A percentile compares a stretch with the other conserved stretches of the same genome.
phyloP scores from a whole-genome alignment of 2,888 invertebrate species.

The Dryocosmus kuriphilus region DNA sequence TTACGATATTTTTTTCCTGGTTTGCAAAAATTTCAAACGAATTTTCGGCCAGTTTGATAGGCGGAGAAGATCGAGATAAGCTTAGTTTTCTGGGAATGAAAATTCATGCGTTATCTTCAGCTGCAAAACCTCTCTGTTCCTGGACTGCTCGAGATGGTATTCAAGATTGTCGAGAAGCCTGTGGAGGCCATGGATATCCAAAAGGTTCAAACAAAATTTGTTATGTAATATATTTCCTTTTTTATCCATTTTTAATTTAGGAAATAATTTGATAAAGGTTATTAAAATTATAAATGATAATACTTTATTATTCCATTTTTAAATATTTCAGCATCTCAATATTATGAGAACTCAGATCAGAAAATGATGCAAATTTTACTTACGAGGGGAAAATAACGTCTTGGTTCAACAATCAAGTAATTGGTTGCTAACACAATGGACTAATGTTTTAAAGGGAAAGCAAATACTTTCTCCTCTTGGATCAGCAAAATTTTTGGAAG shows the following conservation, averaged over 20 bases:
- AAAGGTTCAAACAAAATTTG: too few relatives aligned
- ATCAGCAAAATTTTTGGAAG: too few relatives aligned
- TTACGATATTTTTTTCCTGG: constrained; percentile 82
- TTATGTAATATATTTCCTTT: too few relatives aligned
- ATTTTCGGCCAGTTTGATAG: constrained; percentile 78
- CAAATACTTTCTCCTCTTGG: too few relatives aligned
- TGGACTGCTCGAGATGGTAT: constrained; percentile 93
- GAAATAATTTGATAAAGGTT: too few relatives aligned
- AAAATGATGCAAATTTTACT: constrained; percentile 92
- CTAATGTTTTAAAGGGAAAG: too few relatives aligned
- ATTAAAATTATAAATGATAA: not conserved
- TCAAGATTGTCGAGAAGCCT: constrained; percentile 95
- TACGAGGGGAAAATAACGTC: too few relatives aligned
- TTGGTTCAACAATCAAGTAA: too few relatives aligned
- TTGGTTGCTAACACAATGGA: too few relatives aligned
- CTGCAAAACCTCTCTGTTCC: constrained; percentile 87
- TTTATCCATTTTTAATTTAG: too few relatives aligned
- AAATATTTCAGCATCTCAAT: too few relatives aligned
- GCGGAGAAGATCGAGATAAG: constrained; percentile 65
- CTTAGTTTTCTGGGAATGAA: constrained; percentile 81
- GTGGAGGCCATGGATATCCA: constrained; percentile 96
- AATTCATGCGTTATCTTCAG: constrained; percentile 88
- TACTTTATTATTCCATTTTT: constrained; percentile 78
- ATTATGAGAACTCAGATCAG: constrained; percentile 86
- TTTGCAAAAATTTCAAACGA: constrained; percentile 78